A percentile compares a stretch with the other conserved stretches of the same genome.
phyloP scores from a whole-genome alignment of 1,140 invertebrate species.

The Oryzaephilus surinamensis region DNA sequence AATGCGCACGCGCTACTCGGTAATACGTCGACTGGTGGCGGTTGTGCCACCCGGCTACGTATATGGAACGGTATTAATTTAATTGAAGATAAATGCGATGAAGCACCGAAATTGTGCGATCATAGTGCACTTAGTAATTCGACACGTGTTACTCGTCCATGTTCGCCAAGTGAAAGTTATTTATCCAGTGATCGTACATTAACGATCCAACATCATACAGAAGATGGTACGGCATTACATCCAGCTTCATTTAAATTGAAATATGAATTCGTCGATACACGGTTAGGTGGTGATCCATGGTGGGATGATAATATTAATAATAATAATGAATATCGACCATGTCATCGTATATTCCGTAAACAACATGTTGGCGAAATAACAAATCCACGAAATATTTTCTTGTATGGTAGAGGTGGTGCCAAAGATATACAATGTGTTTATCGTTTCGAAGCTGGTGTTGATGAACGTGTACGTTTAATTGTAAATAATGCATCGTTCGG shows the following conservation, averaged over 20 bases:
- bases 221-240: constrained; percentile 54
- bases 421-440: constrained; percentile 62
- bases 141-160: constrained; percentile 63
- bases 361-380: constrained; percentile 49
- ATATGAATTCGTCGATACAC: constrained; percentile 78
- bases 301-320: too few relatives aligned
- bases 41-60: constrained; percentile 48
- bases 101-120: constrained; percentile 67
- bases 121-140: constrained; percentile 66
- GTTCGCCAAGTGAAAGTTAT: constrained; percentile 65
- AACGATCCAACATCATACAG: constrained; percentile 40
- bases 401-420: constrained; percentile 67
- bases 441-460: constrained; percentile 54
- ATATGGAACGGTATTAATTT: constrained; percentile 47
- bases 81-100: constrained; percentile 53
- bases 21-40: constrained; percentile 27
- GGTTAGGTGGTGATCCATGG: constrained; percentile 59
- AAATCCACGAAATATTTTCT: constrained; percentile 62
- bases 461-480: constrained; percentile 52
- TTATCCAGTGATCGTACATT: constrained; percentile 53
- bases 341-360: constrained; percentile 44
- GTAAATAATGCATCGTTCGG: constrained; percentile 64
- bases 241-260: constrained; percentile 54
- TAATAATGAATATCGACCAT: constrained; percentile 32
- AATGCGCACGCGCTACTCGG: constrained; percentile 26